Evolutionary conservation across 2,888 invertebrate genomes (phyloP), one percentile per base, ranked within the genome.

Genomic region (Gastrophysa polygoni): DNA sequence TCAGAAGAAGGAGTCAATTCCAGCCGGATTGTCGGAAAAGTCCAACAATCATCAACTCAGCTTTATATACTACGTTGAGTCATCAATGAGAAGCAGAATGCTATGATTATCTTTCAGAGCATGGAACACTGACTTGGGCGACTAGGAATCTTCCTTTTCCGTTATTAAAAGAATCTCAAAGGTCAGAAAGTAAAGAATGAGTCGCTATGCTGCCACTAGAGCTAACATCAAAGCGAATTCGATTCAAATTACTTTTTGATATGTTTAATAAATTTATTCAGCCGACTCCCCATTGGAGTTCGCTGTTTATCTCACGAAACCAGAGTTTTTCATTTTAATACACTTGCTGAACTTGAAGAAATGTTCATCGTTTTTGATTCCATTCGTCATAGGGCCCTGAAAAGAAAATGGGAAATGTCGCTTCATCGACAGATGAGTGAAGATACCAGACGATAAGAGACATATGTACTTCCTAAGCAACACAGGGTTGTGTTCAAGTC

Each of bases 161-260:
- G 48, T 66, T 69, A 71, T 65, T 66, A 64, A 67, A 66, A 65
- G 43, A 50, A 58, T 56, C 57, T 52, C 55, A 54, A 61, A 57
- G 61, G 50, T 63, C 44, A 63, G 58, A 60, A 66, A 57, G 63
- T 50, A 66, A 69, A 69, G 69, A 70, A 72, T 70, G 71, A 73
- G 69, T 67, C 69, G 70, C 67, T 71, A 70, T 70, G 64, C 68
- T 63, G 68, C 68, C 63, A 73, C 66, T 68, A 14, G 69, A 70
- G 64, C 66, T 71, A 60, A 73, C 74, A 66, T 74, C 74, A 74
- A 74, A 74, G 73, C 67, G 69, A 73, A 71, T 69, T 71, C 69
- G 69, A 68, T 71, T 73, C 69, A 73, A 73, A 75, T 75, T 75
- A 73, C 68, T 72, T 73, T 72, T 59, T 63, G 70, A 73, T 72